Evolutionary conservation across 2,888 invertebrate genomes (phyloP).

Genomic region (Caenorhabditis zanzibari): DNA sequence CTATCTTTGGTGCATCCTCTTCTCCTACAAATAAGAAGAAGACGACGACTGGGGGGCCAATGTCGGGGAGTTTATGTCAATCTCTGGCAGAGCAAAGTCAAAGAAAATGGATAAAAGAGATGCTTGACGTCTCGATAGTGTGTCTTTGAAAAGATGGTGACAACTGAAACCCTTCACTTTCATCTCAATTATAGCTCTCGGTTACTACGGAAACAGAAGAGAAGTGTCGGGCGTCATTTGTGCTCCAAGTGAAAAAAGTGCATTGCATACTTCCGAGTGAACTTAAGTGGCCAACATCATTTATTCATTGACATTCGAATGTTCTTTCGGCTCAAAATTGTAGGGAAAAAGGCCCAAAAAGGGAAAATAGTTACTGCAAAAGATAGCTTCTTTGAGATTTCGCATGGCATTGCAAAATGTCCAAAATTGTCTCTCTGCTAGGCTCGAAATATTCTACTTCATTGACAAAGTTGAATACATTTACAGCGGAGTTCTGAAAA

Average conservation of each 20-base stretch:
- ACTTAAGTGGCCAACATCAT: slow-evolving; percentile 10
- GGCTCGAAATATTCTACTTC: slow-evolving; percentile 41
- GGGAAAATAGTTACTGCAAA: slow-evolving; percentile 2
- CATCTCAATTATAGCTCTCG: slow-evolving; percentile 13
- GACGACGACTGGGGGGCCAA: slow-evolving; percentile 1
- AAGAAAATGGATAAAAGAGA: slow-evolving; percentile 34
- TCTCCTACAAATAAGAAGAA: slow-evolving; percentile 35
- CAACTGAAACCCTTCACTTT: slow-evolving; percentile 24
- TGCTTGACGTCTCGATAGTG: slow-evolving; percentile 23
- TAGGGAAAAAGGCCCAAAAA: neutral
- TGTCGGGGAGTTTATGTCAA: slow-evolving; percentile 54
- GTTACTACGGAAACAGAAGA: slow-evolving; percentile 25
- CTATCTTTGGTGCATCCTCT: slow-evolving; percentile 59
- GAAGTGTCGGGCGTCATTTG: too few species aligned
- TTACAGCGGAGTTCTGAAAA: slow-evolving; percentile 41
- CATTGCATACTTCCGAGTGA: slow-evolving; percentile 13
- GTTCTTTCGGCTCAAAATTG: slow-evolving; percentile 7
- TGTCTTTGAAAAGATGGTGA: slow-evolving; percentile 46
- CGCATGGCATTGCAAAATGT: slow-evolving; percentile 16
- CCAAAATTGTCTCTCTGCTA: neutral
- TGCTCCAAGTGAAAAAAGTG: neutral
- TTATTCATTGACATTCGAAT: neutral
- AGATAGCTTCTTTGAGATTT: slow-evolving; percentile 22
- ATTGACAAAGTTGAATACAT: slow-evolving; percentile 48
- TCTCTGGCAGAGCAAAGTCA: slow-evolving; percentile 49